phyloP scores from a whole-genome alignment of 2,888 invertebrate genomes.

The Marasmarcha lunaedactyla region DNA sequence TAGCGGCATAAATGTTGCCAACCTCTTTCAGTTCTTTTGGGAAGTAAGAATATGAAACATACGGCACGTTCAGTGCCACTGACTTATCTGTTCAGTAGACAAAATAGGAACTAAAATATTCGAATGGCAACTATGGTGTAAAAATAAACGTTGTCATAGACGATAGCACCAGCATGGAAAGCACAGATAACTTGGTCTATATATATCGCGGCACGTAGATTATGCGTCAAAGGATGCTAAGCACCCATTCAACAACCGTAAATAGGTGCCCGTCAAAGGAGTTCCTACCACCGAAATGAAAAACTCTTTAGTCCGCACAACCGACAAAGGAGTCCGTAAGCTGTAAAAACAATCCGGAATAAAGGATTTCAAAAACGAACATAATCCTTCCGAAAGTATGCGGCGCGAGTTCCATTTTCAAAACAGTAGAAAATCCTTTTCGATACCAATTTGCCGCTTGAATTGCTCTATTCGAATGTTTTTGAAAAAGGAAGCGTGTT shows the following conservation, averaged over 20 bases:
- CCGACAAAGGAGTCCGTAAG: conserved; percentile 63
- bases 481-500: conserved; percentile 34
- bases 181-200: too few relatives aligned
- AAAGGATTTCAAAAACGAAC: conserved; percentile 34
- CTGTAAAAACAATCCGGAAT: conserved; percentile 63
- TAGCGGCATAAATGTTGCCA: conserved; percentile 21
- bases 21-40: conserved; percentile 33
- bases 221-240: conserved; percentile 38
- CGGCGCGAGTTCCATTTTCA: conserved; percentile 49
- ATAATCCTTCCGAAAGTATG: conserved; percentile 57
- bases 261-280: conserved; percentile 29
- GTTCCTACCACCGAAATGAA: neutral
- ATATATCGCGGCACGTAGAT: conserved; percentile 36
- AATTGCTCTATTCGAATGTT: conserved; percentile 38
- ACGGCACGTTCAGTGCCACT: too few relatives aligned
- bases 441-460: conserved; percentile 63
- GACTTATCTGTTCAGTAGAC: too few relatives aligned
- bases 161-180: too few relatives aligned
- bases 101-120: too few relatives aligned
- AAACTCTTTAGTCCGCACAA: conserved; percentile 34
- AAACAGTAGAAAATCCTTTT: conserved; percentile 67
- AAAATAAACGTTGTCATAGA: too few relatives aligned
- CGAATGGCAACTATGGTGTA: too few relatives aligned
- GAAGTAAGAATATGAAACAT: conserved; percentile 57
- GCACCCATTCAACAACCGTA: conserved; percentile 44